These are phyloP conservation scores for Agapetus fuscipes DNA, from an alignment of 2,888 invertebrate genomes.

Conservation along the genomic window DNA sequence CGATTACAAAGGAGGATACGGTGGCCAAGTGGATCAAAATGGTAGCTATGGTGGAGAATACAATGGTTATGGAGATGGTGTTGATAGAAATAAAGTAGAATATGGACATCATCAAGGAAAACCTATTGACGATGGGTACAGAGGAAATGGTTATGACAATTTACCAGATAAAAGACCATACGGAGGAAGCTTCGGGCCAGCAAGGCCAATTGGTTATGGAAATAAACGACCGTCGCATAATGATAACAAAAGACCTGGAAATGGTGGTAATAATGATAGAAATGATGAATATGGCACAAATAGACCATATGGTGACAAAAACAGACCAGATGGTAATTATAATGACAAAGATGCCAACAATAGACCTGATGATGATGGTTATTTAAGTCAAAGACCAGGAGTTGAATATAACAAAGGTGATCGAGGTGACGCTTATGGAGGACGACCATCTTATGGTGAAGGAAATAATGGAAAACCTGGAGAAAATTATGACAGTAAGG, in stretches of 20 bases:
- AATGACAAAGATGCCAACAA: neutral
- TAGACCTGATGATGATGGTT: neutral
- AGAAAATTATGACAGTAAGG: constrained; percentile 9
- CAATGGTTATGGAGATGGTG: neutral
- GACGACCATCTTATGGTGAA: constrained; percentile 3
- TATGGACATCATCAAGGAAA: too few relatives aligned
- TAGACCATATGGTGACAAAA: neutral
- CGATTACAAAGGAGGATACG: too few relatives aligned
- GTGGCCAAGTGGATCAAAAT: too few relatives aligned
- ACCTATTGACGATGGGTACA: constrained; percentile 14
- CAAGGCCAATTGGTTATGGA: constrained; percentile 1
- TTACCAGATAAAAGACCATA: constrained; percentile 3
- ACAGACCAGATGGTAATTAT: constrained; percentile 7
- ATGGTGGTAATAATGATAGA: constrained; percentile 1
- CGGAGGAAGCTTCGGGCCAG: neutral
- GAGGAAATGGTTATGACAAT: constrained; percentile 21
- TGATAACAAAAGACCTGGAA: neutral
- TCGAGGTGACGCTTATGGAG: too few relatives aligned
- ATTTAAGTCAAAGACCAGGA: neutral
- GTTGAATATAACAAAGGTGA: too few relatives aligned
- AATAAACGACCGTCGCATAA: neutral
- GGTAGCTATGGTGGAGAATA: too few relatives aligned
- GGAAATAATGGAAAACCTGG: constrained; percentile 9
- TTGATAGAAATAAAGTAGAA: neutral
- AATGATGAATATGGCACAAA: neutral